Evolutionary conservation across 2,888 invertebrate genomes (phyloP).

Genomic region (Lasius fuliginosus): DNA sequence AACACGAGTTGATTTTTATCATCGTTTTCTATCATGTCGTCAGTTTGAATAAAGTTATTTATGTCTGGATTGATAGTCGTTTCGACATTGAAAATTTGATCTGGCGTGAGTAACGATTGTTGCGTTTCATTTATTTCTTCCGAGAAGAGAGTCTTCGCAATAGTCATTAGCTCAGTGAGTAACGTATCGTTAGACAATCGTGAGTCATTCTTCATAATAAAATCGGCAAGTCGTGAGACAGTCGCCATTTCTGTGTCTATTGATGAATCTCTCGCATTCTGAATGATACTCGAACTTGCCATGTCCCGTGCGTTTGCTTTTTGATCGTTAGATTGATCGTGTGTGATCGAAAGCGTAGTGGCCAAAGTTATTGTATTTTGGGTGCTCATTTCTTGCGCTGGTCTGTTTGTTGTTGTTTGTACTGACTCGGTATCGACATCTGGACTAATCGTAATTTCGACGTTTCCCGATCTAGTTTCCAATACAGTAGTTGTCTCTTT

Average conservation of each 20-base stretch:
- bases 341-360: slow-evolving; percentile 44
- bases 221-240: slow-evolving; percentile 36
- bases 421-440: slow-evolving; percentile 58
- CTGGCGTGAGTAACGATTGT: slow-evolving; percentile 16
- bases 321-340: slow-evolving; percentile 29
- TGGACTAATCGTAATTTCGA: slow-evolving; percentile 18
- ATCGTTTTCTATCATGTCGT: slow-evolving; percentile 30
- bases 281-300: slow-evolving; percentile 28
- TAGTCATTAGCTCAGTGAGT: slow-evolving; percentile 77
- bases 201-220: slow-evolving; percentile 2
- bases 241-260: background rate
- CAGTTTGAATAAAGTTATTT: slow-evolving; percentile 31
- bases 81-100: slow-evolving; percentile 17
- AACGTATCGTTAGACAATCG: slow-evolving; percentile 68
- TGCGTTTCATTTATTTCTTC: slow-evolving; percentile 71
- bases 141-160: slow-evolving; percentile 78
- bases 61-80: slow-evolving; percentile 21
- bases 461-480: background rate
- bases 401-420: slow-evolving; percentile 47
- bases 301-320: slow-evolving; percentile 47
- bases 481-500: slow-evolving; percentile 19
- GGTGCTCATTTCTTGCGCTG: slow-evolving; percentile 52
- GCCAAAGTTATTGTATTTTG: slow-evolving; percentile 60
- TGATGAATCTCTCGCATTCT: slow-evolving; percentile 22
- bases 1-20: slow-evolving; percentile 22